Base-by-base conservation (phyloP, 1,140 invertebrate genomes). In the Papilio polyxenes region DNA sequence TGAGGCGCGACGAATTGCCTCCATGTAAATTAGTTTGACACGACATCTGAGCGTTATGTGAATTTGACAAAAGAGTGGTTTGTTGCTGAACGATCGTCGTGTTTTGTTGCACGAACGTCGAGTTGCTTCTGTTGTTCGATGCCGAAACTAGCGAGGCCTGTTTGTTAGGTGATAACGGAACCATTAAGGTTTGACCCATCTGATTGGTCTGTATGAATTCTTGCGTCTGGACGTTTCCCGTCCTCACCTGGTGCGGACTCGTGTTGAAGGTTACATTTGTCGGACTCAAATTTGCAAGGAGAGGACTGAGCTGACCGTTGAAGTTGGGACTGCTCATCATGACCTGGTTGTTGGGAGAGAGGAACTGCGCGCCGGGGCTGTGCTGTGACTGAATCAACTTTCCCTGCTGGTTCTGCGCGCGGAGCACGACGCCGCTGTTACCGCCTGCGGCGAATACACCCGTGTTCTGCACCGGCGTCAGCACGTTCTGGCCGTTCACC, bases 121-220 rank as follows among this genome's bases (percentile, higher is more conserved):
- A 97, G 82, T 97, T 97, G 80, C 96, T 96, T 84, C 97, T 95
- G 89, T 96, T 96, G 31, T 95, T 94, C 0, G 96, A 92, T 0
- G 95, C 95, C 7, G 96, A 95, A 0, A 95, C 94, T 0, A 96
- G 95, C 1, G 96, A 95, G 3, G 96, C 95, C 79, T 95, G 95
- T 44, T 96, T 72, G 5, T 72, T 95, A 0, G 97, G 96, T 7
- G 96, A 96, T 72, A 97, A 95, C 13, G 97, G 96, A 6, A 97
- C 96, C 96, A 98, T 97, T 40, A 97, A 91, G 1, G 97, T 97
- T 84, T 97, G 97, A 2, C 97, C 97, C 95, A 97, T 96, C 88
- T 96, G 96, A 65, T 96, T 95, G 23, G 95, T 95, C 83, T 97
- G 96, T 15, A 97, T 96, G 87, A 96, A 97, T 80, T 97, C 96